Conservation (phyloP, 2,797 vertebrate genomes). For the Podargus strigoides region DNA sequence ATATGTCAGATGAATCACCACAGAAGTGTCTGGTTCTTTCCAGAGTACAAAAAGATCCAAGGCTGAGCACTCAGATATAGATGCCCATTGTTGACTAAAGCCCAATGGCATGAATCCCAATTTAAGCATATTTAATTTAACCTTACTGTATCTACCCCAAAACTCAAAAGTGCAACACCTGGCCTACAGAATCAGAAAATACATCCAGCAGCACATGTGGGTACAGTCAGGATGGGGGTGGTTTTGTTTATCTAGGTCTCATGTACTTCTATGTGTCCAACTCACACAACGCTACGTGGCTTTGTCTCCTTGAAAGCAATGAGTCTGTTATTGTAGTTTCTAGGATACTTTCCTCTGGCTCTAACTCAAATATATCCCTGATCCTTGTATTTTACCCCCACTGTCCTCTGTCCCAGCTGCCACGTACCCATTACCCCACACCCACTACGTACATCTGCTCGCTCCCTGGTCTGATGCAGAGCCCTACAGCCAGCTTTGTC, state of each 20-base stretch:
- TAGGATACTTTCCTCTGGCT: background rate
- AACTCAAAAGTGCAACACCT: background rate
- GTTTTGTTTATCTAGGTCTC: background rate
- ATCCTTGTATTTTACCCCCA: background rate
- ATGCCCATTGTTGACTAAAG: background rate
- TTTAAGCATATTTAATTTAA: background rate
- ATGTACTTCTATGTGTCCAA: background rate
- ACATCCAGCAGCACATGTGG: background rate
- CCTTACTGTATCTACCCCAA: background rate
- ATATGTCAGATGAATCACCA: background rate
- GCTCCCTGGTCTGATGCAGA: background rate
- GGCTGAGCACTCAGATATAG: background rate
- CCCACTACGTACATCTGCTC: background rate
- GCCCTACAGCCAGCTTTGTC: background rate
- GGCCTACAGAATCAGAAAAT: background rate
- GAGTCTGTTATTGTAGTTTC: background rate
- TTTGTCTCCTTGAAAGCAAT: background rate
- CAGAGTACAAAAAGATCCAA: background rate
- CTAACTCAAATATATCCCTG: background rate
- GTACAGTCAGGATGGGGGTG: background rate
- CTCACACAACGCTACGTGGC: background rate
- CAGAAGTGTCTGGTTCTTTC: background rate
- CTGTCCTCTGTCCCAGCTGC: background rate
- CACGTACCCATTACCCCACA: fast-evolving
- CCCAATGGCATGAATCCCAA: background rate